Evolutionary conservation across 2,888 invertebrate genomes (phyloP), one percentile per base, ranked within the genome.

Genomic region (Dicycla oo): DNA sequence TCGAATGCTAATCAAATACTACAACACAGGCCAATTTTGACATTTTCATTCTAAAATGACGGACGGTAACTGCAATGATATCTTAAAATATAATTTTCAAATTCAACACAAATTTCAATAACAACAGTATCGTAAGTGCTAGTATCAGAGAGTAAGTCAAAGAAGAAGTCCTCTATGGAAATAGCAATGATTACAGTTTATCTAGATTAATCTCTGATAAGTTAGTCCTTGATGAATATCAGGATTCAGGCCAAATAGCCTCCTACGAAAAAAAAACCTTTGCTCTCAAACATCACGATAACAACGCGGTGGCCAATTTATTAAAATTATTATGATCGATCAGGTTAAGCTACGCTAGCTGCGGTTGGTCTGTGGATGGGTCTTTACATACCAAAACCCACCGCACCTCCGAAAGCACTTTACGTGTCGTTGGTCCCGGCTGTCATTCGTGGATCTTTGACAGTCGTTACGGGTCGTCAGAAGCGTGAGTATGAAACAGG

Each of bases 1-100:
- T 68, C 30, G 15, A 34, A 69, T 62, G 8, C 47, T 13, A 53
- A 62, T 40, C 20, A 63, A 69, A 63, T 34, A 47, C 11, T 5
- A 23, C 13, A 49, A 49, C 43, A 11, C 18, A 54, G 7, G 23
- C 15, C 8, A 49, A 40, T 63, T 69, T 49, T 58, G 18, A 57
- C n/a, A 23, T 30, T 43, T 26, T 54, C 43, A 23, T 49, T 47
- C 13, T 13, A 18, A 11, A 38, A 62, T 40, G 43, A 10, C 10
- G 20, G 38, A 34, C 34, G n/a, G 34, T 47, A 61, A 54, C 23
- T 11, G n/a, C 18, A 20, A 57, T 43, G 0, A 10, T 45, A 26
- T 2, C 7, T n/a, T n/a, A n/a, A 2, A 4, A n/a, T 20, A 58
- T 26, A 43, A 34, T 34, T 40, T 65, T 18, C 0, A 43, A 51